Evolutionary conservation across 1,140 invertebrate species (phyloP).

Genomic region (Sycophila sp.): DNA sequence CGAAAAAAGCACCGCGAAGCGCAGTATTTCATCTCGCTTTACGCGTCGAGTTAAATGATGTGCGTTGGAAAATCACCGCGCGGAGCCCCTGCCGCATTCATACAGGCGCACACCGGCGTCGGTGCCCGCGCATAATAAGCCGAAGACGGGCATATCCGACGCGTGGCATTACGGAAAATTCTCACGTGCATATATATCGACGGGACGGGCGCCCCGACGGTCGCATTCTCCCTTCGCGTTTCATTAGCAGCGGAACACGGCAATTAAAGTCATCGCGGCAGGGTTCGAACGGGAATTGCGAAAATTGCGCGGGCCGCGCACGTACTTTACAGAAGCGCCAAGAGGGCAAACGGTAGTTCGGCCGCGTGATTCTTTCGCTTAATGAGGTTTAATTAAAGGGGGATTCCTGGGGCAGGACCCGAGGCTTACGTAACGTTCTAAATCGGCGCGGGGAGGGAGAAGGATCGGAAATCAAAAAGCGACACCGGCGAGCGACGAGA

Average conservation of each 20-base stretch:
- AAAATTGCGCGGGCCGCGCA: background rate
- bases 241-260: background rate
- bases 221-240: background rate
- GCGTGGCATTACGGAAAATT: background rate
- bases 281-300: background rate
- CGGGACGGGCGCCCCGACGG: background rate
- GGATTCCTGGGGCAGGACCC: too few relatives aligned
- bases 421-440: too few relatives aligned
- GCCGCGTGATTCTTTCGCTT: slow-evolving; percentile 1
- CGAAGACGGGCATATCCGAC: too few relatives aligned
- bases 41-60: background rate
- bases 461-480: too few relatives aligned
- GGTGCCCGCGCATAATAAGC: background rate
- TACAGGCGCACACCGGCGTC: too few relatives aligned
- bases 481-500: too few relatives aligned
- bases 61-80: background rate
- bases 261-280: background rate
- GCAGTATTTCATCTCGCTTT: too few relatives aligned
- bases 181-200: too few relatives aligned
- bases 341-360: slow-evolving; percentile 12
- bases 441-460: too few relatives aligned
- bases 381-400: too few relatives aligned
- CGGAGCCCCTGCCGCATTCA: too few relatives aligned
- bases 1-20: too few relatives aligned
- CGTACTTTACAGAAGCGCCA: background rate